A percentile compares a stretch with the other conserved stretches of the same genome.
These are phyloP conservation scores for Galaxias olidus DNA, from an alignment of 2,797 vertebrate species.

Conservation along the genomic window DNA sequence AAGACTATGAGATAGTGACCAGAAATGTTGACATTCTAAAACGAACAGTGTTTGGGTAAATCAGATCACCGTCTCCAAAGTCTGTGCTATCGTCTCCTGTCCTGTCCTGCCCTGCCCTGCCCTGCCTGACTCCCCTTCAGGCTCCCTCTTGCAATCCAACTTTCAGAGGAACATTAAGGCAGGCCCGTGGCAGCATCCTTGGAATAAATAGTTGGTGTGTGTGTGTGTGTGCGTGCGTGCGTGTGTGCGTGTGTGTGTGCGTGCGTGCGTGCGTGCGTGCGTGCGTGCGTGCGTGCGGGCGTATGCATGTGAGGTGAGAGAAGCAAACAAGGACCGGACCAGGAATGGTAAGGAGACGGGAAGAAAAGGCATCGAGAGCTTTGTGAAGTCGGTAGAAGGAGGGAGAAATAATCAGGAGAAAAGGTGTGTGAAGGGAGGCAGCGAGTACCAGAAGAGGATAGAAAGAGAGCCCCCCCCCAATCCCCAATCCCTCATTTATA, in stretches of 20 bases:
- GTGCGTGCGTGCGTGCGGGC: no score
- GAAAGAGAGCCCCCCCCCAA: conserved; percentile 7
- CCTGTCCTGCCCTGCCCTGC: background rate
- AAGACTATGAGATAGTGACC: background rate
- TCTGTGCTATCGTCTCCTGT: conserved; percentile 43
- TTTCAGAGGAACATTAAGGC: conserved; percentile 61
- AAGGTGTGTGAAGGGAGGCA: conserved; percentile 14
- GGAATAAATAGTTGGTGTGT: conserved; percentile 15
- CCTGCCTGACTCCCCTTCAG: conserved; percentile 29
- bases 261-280: no score
- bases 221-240: no score
- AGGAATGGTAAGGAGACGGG: background rate
- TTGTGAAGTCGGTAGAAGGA: background rate
- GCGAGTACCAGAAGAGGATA: conserved; percentile 17
- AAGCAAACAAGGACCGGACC: no score
- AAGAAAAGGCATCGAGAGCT: background rate
- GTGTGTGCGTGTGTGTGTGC: no score
- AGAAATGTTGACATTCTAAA: background rate
- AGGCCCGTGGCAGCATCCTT: conserved; percentile 36
- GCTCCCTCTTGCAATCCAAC: conserved; percentile 42
- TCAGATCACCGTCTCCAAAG: conserved; percentile 14
- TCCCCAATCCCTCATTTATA: conserved; percentile 25
- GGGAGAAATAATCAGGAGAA: conserved; percentile 17
- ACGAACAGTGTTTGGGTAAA: background rate
- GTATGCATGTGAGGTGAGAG: background rate